A percentile compares a stretch with the other conserved stretches of the same genome.
These are phyloP conservation scores for Notospermus geniculatus DNA, from an alignment of 1,140 invertebrate species.

Conservation along the genomic window DNA sequence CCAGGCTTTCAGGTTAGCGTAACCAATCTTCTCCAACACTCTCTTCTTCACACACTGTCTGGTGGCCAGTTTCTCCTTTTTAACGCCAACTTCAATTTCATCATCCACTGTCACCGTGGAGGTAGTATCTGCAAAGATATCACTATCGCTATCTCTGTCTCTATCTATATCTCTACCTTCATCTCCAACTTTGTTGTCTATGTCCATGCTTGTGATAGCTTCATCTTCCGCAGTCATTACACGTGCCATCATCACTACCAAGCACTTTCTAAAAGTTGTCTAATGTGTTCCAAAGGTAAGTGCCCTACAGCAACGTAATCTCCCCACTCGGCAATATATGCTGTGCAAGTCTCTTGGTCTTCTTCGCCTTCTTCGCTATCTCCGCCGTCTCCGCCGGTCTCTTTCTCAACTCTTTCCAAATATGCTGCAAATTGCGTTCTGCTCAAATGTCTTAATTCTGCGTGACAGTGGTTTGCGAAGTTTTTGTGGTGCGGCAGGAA, in stretches of 20 bases:
- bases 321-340: background rate
- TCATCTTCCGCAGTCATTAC: background rate
- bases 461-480: conserved; percentile 10
- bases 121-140: too few species aligned
- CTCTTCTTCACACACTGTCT: conserved; percentile 4
- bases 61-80: background rate
- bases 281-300: conserved; percentile 10
- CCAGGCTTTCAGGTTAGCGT: background rate
- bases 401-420: background rate
- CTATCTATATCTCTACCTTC: background rate
- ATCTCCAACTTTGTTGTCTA: too few species aligned
- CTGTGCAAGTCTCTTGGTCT: too few species aligned
- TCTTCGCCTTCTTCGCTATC: too few species aligned
- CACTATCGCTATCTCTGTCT: background rate
- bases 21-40: background rate
- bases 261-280: conserved; percentile 1
- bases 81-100: too few species aligned
- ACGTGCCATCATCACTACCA: background rate
- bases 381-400: too few species aligned
- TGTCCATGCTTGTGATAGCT: too few species aligned
- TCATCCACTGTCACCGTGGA: too few species aligned
- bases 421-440: conserved; percentile 1
- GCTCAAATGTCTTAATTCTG: conserved; percentile 10
- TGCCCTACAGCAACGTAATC: conserved; percentile 8
- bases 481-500: conserved; percentile 10